These are phyloP conservation scores for Deroplatys truncata DNA, from an alignment of 2,888 invertebrate genomes.

Conservation along the genomic window DNA sequence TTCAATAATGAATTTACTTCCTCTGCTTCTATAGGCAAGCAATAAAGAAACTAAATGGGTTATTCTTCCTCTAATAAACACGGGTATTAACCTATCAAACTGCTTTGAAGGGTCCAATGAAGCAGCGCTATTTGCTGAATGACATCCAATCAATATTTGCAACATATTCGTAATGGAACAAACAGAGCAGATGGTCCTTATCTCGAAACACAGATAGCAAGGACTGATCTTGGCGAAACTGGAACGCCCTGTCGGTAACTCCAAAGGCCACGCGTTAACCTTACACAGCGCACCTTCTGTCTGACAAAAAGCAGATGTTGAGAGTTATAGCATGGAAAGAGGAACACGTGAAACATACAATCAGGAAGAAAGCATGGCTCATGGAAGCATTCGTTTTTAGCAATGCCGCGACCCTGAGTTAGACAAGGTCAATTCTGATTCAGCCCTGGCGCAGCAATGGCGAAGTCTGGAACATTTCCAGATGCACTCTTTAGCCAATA, in stretches of 20 bases:
- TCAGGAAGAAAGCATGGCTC: neutral
- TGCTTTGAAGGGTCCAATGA: too few relatives aligned
- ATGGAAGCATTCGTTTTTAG: neutral
- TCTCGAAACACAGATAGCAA: too few relatives aligned
- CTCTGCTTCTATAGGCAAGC: too few relatives aligned
- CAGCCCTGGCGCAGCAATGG: neutral
- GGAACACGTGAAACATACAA: neutral
- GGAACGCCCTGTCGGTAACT: neutral
- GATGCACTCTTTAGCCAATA: too few relatives aligned
- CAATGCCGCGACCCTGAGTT: neutral
- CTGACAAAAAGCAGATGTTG: neutral
- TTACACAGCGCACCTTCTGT: neutral
- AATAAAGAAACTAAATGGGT: too few relatives aligned
- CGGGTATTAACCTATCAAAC: too few relatives aligned
- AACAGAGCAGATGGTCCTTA: too few relatives aligned
- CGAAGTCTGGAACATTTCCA: neutral
- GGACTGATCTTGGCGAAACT: neutral
- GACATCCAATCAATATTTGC: too few relatives aligned
- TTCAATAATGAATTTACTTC: too few relatives aligned
- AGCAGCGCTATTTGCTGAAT: too few relatives aligned
- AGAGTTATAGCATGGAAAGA: neutral
- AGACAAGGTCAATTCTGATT: neutral
- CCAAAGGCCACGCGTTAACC: neutral
- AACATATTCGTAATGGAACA: too few relatives aligned
- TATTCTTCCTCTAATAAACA: too few relatives aligned